Conservation (phyloP, 2,888 invertebrate species). For the Drosophila gaucha region DNA sequence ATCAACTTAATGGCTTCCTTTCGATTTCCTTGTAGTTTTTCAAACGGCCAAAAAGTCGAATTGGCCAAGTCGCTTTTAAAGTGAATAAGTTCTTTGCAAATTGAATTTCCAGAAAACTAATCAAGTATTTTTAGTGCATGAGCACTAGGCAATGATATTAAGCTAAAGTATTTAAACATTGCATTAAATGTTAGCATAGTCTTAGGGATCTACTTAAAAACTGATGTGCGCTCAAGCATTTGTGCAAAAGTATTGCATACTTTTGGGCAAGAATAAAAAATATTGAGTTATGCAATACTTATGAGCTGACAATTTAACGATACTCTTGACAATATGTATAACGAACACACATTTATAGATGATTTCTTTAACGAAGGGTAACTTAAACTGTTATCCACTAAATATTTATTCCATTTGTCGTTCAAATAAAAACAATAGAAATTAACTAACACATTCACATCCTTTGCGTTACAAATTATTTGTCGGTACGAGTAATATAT, state of each 20-base stretch:
- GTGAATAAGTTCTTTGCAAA: neutral
- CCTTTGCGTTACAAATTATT: neutral
- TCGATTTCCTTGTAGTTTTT: slow-evolving; percentile 2
- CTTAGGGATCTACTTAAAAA: neutral
- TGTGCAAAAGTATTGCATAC: slow-evolving; percentile 17
- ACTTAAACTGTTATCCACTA: no score
- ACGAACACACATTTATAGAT: neutral
- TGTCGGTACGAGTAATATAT: slow-evolving; percentile 30
- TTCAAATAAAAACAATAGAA: neutral
- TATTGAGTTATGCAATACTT: neutral
- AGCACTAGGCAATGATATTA: no score
- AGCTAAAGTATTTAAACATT: neutral
- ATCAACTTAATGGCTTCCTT: slow-evolving; percentile 28
- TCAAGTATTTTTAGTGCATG: neutral
- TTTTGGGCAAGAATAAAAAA: neutral
- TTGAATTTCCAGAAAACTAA: neutral
- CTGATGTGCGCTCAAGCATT: fast-evolving
- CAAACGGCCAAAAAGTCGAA: neutral
- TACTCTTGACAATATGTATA: neutral
- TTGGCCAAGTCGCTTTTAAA: neutral
- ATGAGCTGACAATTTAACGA: neutral
- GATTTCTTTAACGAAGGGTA: neutral
- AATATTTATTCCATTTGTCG: neutral
- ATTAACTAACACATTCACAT: neutral
- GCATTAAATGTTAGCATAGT: slow-evolving; percentile 20